Base-by-base conservation (phyloP, 2,888 invertebrate species). In the Agriotes lineatus region DNA sequence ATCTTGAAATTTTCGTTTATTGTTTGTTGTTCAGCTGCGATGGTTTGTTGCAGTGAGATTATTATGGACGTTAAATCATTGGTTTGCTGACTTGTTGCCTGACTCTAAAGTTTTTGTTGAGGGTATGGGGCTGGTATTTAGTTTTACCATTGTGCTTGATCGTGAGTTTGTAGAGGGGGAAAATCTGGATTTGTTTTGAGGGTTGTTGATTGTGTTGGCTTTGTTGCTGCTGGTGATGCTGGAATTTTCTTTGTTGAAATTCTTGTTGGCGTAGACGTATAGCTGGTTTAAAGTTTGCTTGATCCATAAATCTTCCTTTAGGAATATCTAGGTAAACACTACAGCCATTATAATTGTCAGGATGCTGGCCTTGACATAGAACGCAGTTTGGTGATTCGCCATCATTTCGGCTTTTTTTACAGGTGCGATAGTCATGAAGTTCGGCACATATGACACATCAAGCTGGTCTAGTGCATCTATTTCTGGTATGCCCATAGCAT, bases 341-440 rank as follows among this genome's bases (percentile, higher is more conserved):
- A 18, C 58, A 42, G 20, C 42, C 42, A 22, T 58, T 58, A 25
- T 58, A 58, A 12, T 56, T 35, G 9, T 16, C 56, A 16, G 35
- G 56, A 33, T 35, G 37, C n/a, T 18, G 9, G 6, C 39, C 37
- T 35, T 19, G 56, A 37, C 56, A 56, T 12, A 56, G 10, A n/a
- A 56, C 37, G 10, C 56, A 58, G 19, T 58, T 58, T 37, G 42
- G 58, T 39, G 19, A 14, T 42, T 42, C 42, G 10, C 58, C 58
- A 16, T 56, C 56, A 5, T 56, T 33, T 10, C 37, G 56, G 1
- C 37, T 56, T 56, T 56, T 56, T 25, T 25, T 25, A 25, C 25
- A 25, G n/a, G 56, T 56, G 56, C 39, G 37, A 33, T 56, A 56
- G n/a, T 56, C 35, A 20, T 56, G 56, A 5, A 56, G 14, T 35